Evolutionary conservation across 2,113 vertebrate genomes (phyloP).

Genomic region (Dipodomys merriami): DNA sequence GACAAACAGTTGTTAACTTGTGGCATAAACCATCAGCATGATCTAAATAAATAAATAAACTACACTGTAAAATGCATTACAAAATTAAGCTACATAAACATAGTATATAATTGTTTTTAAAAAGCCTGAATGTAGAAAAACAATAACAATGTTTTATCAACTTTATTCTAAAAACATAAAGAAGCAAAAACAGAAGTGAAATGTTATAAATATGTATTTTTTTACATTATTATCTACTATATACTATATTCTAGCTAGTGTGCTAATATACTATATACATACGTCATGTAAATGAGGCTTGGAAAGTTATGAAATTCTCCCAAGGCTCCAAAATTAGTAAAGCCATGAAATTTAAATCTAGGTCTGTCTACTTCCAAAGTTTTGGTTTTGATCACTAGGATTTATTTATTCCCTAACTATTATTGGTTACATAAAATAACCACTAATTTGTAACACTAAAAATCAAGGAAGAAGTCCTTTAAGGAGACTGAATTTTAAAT

Average conservation of each 20-base stretch:
- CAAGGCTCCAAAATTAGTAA: neutral
- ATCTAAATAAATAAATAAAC: constrained; percentile 86
- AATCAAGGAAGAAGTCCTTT: constrained; percentile 19
- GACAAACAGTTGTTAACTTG: constrained; percentile 96
- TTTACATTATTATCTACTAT: constrained; percentile 40
- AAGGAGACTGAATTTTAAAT: constrained; percentile 6
- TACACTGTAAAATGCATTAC: constrained; percentile 42
- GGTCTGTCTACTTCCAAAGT: neutral
- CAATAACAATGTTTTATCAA: neutral
- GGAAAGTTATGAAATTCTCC: constrained; percentile 13
- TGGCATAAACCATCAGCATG: constrained; percentile 98
- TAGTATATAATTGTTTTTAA: constrained; percentile 11
- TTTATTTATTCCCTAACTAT: neutral
- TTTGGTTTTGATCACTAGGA: neutral
- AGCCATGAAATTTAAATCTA: neutral
- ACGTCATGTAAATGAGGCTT: neutral
- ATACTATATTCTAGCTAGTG: neutral
- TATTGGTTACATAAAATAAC: constrained; percentile 39
- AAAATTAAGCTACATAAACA: constrained; percentile 22
- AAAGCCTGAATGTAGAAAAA: constrained; percentile 19
- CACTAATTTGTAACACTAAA: neutral
- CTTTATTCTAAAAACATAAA: constrained; percentile 54
- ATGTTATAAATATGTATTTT: constrained; percentile 11
- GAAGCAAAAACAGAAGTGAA: neutral
- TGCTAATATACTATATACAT: neutral